These are phyloP conservation scores for Aleiodes leptofemur DNA, from an alignment of 2,888 invertebrate genomes.

Conservation along the genomic window DNA sequence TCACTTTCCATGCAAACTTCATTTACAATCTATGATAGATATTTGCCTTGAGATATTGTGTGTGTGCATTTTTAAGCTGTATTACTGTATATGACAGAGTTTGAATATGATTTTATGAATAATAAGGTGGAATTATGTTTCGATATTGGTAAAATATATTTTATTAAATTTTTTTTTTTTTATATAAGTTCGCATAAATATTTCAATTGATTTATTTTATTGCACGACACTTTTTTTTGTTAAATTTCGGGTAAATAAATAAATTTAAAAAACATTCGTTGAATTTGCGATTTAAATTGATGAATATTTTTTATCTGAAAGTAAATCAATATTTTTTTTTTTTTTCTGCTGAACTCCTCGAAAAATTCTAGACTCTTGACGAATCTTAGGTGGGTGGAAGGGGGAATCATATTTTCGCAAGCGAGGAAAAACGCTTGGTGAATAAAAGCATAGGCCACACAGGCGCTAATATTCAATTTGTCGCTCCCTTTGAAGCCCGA, in stretches of 20 bases:
- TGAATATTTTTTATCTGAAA: background rate
- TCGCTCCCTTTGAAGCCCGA: conserved; percentile 38
- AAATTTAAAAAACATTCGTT: too few relatives aligned
- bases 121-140: conserved; percentile 10
- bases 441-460: conserved; percentile 30
- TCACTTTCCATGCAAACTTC: conserved; percentile 36
- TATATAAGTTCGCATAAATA: too few relatives aligned
- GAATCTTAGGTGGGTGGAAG: too few relatives aligned
- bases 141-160: too few relatives aligned
- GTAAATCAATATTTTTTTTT: background rate
- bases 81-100: conserved; percentile 11
- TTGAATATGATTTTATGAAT: conserved; percentile 1
- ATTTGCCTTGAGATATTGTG: conserved; percentile 11
- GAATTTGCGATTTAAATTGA: background rate
- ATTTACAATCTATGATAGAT: conserved; percentile 33
- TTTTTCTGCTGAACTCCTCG: background rate
- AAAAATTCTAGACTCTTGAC: conserved; percentile 11
- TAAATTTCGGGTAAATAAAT: too few relatives aligned
- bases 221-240: too few relatives aligned
- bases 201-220: too few relatives aligned
- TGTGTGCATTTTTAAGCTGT: background rate
- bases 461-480: conserved; percentile 51
- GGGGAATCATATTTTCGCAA: conserved; percentile 18
- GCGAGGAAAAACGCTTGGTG: conserved; percentile 18
- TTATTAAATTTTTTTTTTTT: too few relatives aligned